These are phyloP conservation scores for Gastrophryne carolinensis DNA, from an alignment of 2,797 vertebrate genomes.

Conservation along the genomic window DNA sequence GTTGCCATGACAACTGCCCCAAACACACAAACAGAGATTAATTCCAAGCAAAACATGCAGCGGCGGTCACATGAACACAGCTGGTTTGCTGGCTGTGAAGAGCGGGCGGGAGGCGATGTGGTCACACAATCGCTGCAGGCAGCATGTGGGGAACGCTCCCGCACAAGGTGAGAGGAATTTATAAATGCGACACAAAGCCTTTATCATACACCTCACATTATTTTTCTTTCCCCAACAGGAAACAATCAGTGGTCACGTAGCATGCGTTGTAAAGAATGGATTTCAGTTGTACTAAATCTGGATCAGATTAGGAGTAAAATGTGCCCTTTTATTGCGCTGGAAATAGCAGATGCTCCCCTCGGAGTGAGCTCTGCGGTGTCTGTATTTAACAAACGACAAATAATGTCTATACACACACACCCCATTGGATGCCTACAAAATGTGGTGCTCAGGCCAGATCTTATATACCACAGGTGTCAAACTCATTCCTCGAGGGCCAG, in stretches of 20 bases:
- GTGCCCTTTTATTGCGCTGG: no score
- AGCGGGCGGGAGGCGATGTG: not conserved
- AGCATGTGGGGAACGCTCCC: not conserved
- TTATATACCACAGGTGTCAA: no score
- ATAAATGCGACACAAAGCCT: not conserved
- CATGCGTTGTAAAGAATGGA: not conserved
- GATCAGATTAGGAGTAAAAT: no score
- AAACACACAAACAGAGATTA: slow-evolving; percentile 17
- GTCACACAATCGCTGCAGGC: slow-evolving; percentile 17
- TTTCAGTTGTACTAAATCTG: no score
- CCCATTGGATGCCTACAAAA: no score
- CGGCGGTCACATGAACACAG: slow-evolving; percentile 45
- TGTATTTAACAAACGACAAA: no score
- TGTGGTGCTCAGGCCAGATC: no score
- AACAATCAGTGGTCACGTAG: no score
- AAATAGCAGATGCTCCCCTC: no score
- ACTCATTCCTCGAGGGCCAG: no score
- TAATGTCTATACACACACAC: no score
- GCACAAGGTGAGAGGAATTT: not conserved
- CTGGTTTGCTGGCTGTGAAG: slow-evolving; percentile 39
- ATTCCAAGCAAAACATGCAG: slow-evolving; percentile 41
- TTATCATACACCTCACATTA: not conserved
- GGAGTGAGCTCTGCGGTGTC: no score
- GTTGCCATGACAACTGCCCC: slow-evolving; percentile 1
- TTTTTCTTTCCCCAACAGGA: not conserved